phyloP scores from a whole-genome alignment of 2,888 invertebrate genomes.

The Apotomis betuletana region DNA sequence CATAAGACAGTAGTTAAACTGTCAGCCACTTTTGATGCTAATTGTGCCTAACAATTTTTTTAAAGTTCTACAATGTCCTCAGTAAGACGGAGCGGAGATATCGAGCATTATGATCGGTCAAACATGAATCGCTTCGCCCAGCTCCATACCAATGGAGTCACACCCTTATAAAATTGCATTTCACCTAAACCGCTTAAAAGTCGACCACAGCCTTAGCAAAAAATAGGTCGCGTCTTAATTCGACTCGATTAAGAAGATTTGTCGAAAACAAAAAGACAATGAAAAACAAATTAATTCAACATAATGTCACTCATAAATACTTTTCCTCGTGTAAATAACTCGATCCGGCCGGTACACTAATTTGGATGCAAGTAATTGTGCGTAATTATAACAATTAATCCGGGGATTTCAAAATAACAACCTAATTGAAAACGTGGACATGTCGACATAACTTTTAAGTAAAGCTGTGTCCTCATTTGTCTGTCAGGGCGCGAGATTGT shows the following conservation, averaged over 20 bases:
- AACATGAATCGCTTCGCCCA: too few species aligned
- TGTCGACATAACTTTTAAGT: conserved; percentile 15
- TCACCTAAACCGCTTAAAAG: neutral
- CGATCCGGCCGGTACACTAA: conserved; percentile 1
- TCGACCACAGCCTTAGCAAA: conserved; percentile 6
- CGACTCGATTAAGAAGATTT: conserved; percentile 28
- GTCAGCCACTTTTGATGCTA: too few species aligned
- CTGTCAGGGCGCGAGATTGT: neutral
- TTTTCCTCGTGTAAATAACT: conserved; percentile 13
- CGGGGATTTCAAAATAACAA: conserved; percentile 20
- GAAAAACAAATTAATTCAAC: conserved; percentile 26
- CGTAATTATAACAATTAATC: conserved; percentile 22
- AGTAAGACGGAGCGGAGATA: too few species aligned
- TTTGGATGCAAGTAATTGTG: conserved; percentile 13
- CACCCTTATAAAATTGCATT: neutral
- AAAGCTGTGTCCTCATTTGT: conserved; percentile 7
- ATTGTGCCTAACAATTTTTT: too few species aligned
- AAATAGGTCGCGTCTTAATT: conserved; percentile 33
- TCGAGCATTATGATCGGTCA: too few species aligned
- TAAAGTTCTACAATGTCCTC: too few species aligned
- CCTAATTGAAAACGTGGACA: conserved; percentile 12
- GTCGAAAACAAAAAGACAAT: conserved; percentile 27
- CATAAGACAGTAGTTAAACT: too few species aligned
- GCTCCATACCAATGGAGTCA: too few species aligned
- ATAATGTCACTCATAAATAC: conserved; percentile 28